Evolutionary conservation across 2,113 vertebrate genomes (phyloP).

Genomic region (Heterochromis multidens): DNA sequence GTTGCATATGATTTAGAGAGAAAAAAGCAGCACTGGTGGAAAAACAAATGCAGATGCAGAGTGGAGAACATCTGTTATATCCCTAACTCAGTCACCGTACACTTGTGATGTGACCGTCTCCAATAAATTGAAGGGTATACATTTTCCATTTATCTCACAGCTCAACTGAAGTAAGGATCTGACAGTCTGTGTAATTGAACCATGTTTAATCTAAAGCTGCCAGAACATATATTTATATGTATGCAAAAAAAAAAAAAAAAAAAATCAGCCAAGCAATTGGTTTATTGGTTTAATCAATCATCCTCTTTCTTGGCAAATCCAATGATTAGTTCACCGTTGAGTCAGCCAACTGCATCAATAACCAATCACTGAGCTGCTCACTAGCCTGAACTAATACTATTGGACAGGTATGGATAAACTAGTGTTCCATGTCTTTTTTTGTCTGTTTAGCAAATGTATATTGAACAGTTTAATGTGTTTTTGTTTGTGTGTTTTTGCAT

Average conservation of each 20-base stretch:
- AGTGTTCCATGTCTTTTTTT: constrained; percentile 36
- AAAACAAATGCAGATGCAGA: not conserved
- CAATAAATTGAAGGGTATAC: not conserved
- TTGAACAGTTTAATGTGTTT: constrained; percentile 24
- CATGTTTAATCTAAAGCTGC: constrained; percentile 5
- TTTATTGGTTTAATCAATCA: constrained; percentile 42
- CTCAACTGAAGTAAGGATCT: not conserved
- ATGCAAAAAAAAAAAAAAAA: not conserved
- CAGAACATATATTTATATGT: not conserved
- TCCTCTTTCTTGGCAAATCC: constrained; percentile 3
- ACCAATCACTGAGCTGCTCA: constrained; percentile 26
- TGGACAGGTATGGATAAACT: constrained; percentile 35
- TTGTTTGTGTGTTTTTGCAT: not conserved
- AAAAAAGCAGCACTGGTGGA: not conserved
- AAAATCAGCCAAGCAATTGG: not conserved
- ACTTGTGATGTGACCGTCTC: not conserved
- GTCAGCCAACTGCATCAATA: constrained; percentile 26
- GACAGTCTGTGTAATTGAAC: not conserved
- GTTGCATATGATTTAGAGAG: not conserved
- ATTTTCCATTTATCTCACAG: not conserved
- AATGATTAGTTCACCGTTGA: constrained; percentile 32
- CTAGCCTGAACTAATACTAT: constrained; percentile 16
- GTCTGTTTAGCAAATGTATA: constrained; percentile 31
- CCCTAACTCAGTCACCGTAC: not conserved
- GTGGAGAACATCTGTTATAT: not conserved